Conservation (phyloP, 2,797 vertebrate species). For the Neosilurus hyrtlii region DNA sequence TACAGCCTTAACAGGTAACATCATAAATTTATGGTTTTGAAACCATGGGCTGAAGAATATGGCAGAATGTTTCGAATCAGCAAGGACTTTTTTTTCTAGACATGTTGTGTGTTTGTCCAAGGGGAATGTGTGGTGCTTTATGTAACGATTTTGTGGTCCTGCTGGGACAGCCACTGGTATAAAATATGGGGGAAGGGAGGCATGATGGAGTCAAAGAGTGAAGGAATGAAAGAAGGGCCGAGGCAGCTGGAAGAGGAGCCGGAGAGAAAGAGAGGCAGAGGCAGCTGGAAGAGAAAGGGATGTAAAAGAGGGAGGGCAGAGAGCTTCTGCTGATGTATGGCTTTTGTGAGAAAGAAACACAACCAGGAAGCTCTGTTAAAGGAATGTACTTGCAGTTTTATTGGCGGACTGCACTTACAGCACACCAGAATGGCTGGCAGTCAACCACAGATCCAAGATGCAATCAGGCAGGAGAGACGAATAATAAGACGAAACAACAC, state of each 20-base stretch:
- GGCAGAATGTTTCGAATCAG: slow-evolving; percentile 6
- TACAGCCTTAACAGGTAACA: background rate
- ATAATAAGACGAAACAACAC: background rate
- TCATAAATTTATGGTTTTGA: background rate
- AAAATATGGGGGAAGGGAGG: slow-evolving; percentile 34
- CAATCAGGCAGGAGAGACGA: background rate
- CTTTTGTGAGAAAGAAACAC: background rate
- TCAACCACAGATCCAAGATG: background rate
- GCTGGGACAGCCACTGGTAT: slow-evolving; percentile 32
- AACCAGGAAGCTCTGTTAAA: slow-evolving; percentile 5
- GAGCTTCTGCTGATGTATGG: slow-evolving; percentile 27
- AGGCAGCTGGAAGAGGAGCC: slow-evolving; percentile 11
- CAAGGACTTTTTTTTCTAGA: background rate
- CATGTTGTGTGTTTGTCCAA: background rate
- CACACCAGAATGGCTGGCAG: background rate
- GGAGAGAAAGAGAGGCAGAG: slow-evolving; percentile 7
- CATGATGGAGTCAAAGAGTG: slow-evolving; percentile 19
- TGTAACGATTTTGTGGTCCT: slow-evolving; percentile 45
- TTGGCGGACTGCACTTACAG: background rate
- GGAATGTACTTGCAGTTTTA: background rate
- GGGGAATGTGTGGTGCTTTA: slow-evolving; percentile 16
- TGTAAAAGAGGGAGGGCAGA: slow-evolving; percentile 11
- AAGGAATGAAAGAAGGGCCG: slow-evolving; percentile 37
- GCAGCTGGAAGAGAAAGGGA: slow-evolving; percentile 9
- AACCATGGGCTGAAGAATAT: background rate